phyloP scores from a whole-genome alignment of 2,888 invertebrate genomes.

The Ceramica pisi region DNA sequence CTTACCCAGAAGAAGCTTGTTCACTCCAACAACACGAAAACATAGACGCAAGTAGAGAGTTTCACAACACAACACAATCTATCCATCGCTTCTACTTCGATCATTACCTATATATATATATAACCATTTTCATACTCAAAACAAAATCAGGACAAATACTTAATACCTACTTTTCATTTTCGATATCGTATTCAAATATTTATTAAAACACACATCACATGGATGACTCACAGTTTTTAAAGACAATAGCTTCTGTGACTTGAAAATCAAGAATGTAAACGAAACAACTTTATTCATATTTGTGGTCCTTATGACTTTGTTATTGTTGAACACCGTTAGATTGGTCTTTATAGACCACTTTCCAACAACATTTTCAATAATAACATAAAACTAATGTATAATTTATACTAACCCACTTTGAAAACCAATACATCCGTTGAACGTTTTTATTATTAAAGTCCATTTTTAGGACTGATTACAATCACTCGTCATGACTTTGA shows the following conservation, averaged over 20 bases:
- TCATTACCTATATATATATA: no score
- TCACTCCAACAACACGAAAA: no score
- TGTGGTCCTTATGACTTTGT: conserved; percentile 25
- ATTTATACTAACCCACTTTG: conserved; percentile 56
- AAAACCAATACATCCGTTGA: conserved; percentile 34
- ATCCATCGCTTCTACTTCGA: no score
- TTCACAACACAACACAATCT: no score
- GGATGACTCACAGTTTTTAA: conserved; percentile 10
- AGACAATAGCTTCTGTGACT: conserved; percentile 5
- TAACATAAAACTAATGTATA: background rate
- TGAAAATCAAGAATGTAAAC: conserved; percentile 29
- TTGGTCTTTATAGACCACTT: background rate
- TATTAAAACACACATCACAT: conserved; percentile 16
- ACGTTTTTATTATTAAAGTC: conserved; percentile 35
- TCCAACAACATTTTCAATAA: conserved; percentile 9
- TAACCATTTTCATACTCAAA: no score
- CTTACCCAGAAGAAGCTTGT: no score
- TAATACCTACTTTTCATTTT: background rate
- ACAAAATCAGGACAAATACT: no score
- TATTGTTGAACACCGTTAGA: conserved; percentile 14
- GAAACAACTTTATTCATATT: conserved; percentile 1
- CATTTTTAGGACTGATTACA: conserved; percentile 36
- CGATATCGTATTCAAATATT: background rate
- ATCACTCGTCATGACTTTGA: background rate
- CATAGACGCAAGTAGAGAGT: no score